Evolutionary conservation across 1,140 invertebrate genomes (phyloP).

Genomic region (Lordiphosa mommai): DNA sequence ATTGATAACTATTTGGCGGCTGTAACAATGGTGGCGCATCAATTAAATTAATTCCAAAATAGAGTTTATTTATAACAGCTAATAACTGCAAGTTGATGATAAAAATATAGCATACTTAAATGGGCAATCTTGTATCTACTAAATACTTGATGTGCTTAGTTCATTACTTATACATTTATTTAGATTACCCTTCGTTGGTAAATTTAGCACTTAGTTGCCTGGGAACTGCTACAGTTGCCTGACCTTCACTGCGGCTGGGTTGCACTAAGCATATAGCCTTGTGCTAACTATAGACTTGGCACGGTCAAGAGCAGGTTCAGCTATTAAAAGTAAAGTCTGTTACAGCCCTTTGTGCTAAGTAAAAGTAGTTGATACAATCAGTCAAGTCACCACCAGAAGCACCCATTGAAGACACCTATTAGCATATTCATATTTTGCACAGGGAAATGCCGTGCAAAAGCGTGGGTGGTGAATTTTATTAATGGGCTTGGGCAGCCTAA

Average conservation of each 20-base stretch:
- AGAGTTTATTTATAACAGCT: too few relatives aligned
- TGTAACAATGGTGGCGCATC: too few relatives aligned
- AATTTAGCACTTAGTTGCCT: not conserved
- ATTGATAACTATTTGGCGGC: too few relatives aligned
- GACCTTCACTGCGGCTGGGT: not conserved
- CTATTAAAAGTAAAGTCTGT: too few relatives aligned
- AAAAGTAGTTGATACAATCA: too few relatives aligned
- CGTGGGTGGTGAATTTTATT: not conserved
- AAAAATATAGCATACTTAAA: slow-evolving; percentile 2
- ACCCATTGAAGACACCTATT: too few relatives aligned
- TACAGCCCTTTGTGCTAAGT: too few relatives aligned
- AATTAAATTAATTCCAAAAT: too few relatives aligned
- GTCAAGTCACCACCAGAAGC: too few relatives aligned
- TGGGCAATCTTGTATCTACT: not conserved
- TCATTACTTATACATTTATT: slow-evolving; percentile 2
- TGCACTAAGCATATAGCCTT: not conserved
- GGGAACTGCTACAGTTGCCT: not conserved
- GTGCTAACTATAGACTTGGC: not conserved
- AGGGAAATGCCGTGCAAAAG: not conserved
- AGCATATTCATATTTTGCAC: too few relatives aligned
- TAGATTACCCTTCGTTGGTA: not conserved
- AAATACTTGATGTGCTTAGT: not conserved
- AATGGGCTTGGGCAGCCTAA: not conserved
- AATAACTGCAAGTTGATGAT: too few relatives aligned
- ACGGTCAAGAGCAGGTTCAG: too few relatives aligned